Percentiles rank a stretch among this genome's conserved stretches.
phyloP scores from a whole-genome alignment of 2,888 invertebrate genomes.

The Girardia tigrina region DNA sequence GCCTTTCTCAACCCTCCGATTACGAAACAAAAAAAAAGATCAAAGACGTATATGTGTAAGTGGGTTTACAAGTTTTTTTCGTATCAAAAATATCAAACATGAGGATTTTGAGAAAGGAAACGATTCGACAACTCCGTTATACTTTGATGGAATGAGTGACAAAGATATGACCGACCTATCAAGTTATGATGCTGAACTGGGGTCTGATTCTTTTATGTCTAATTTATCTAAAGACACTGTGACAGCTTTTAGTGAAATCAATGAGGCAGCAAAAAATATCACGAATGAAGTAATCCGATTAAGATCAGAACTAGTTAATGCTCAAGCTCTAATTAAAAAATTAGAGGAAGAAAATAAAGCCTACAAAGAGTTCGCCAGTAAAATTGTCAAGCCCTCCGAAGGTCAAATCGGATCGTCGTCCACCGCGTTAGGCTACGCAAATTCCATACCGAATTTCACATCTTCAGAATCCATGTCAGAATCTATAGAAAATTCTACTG shows the following conservation, averaged over 20 bases:
- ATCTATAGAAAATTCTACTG: neutral
- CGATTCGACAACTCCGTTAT: neutral
- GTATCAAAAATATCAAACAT: neutral
- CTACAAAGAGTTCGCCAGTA: neutral
- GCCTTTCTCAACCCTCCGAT: neutral
- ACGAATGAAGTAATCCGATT: no score
- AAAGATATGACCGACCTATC: neutral
- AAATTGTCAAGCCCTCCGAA: neutral
- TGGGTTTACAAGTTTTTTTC: constrained; percentile 9
- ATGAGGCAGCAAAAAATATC: neutral
- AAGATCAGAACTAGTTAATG: no score
- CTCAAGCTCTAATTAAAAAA: neutral
- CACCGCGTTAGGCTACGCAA: no score
- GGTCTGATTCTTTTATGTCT: neutral
- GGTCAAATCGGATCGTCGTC: neutral
- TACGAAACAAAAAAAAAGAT: neutral
- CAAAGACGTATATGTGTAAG: constrained; percentile 6
- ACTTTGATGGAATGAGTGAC: neutral
- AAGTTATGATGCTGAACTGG: neutral
- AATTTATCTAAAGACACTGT: neutral
- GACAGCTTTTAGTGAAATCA: neutral
- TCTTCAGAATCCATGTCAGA: neutral
- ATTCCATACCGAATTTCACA: neutral
- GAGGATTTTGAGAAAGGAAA: neutral
- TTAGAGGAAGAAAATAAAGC: neutral